phyloP scores from a whole-genome alignment of 2,113 vertebrate species.

The Eclectus roratus region DNA sequence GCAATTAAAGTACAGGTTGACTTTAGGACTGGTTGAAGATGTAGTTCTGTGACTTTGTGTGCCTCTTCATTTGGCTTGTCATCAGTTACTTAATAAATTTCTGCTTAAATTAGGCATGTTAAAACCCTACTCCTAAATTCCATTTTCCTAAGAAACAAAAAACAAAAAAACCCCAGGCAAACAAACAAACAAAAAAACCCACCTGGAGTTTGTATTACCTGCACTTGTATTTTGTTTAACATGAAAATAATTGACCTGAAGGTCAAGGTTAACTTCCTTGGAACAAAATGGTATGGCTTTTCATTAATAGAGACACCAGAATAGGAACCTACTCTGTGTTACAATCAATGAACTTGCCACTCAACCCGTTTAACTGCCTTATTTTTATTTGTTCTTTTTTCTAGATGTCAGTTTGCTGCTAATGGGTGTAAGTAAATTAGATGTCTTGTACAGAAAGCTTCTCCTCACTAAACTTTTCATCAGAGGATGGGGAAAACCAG shows the following conservation, averaged over 20 bases:
- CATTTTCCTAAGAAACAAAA: not conserved
- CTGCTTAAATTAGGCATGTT: not conserved
- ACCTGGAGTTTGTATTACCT: not conserved
- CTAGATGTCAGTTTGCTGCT: conserved; percentile 77
- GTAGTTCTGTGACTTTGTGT: not conserved
- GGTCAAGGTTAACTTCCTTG: not conserved
- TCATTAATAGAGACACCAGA: not conserved
- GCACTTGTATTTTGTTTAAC: not conserved
- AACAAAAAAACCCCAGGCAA: not conserved
- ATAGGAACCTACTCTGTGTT: not conserved
- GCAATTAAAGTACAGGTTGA: not conserved
- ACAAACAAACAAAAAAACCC: not conserved
- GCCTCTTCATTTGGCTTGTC: not conserved
- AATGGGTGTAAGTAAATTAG: conserved; percentile 95
- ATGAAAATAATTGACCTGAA: not conserved
- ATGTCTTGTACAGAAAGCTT: conserved; percentile 92
- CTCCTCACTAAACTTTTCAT: conserved; percentile 98
- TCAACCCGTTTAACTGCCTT: not conserved
- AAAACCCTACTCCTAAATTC: not conserved
- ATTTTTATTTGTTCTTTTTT: conserved; percentile 12
- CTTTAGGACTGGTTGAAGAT: not conserved
- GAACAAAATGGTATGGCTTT: not conserved
- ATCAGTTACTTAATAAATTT: not conserved
- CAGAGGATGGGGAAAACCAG: conserved; percentile 96
- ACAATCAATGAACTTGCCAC: not conserved